Evolutionary conservation across 2,113 vertebrate genomes (phyloP).

Genomic region (Brachypteracias leptosomus): DNA sequence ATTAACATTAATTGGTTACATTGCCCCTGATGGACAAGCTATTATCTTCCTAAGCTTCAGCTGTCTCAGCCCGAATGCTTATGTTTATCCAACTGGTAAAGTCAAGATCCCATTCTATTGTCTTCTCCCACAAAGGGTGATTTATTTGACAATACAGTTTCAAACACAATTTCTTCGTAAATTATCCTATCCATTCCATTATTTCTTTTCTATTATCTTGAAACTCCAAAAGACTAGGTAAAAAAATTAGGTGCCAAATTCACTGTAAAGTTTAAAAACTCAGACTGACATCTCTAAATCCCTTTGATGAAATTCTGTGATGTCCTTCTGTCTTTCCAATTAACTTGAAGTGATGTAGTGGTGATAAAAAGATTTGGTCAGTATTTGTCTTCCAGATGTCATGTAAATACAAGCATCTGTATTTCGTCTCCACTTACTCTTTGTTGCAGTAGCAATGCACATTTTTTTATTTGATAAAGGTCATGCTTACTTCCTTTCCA

Average conservation of each 20-base stretch:
- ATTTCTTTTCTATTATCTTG: slow-evolving; percentile 62
- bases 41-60: slow-evolving; percentile 57
- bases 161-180: slow-evolving; percentile 71
- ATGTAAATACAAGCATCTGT: slow-evolving; percentile 36
- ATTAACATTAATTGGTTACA: slow-evolving; percentile 63
- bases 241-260: slow-evolving; percentile 66
- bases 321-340: slow-evolving; percentile 49
- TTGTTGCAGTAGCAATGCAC: neutral
- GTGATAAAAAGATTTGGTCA: slow-evolving; percentile 28
- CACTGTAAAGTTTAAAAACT: slow-evolving; percentile 64
- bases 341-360: slow-evolving; percentile 9
- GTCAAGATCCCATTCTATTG: slow-evolving; percentile 45
- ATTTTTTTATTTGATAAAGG: slow-evolving; percentile 7
- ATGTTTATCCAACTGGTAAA: slow-evolving; percentile 55
- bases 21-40: slow-evolving; percentile 48
- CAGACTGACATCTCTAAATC: slow-evolving; percentile 41
- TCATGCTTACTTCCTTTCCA: neutral
- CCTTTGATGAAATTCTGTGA: slow-evolving; percentile 51
- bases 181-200: slow-evolving; percentile 67
- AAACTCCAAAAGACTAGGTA: slow-evolving; percentile 28
- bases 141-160: slow-evolving; percentile 69
- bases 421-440: neutral
- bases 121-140: slow-evolving; percentile 46
- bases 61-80: slow-evolving; percentile 60
- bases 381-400: slow-evolving; percentile 20